These are phyloP conservation scores for Oscheius sp. DNA, from an alignment of 2,888 invertebrate species.

Conservation along the genomic window DNA sequence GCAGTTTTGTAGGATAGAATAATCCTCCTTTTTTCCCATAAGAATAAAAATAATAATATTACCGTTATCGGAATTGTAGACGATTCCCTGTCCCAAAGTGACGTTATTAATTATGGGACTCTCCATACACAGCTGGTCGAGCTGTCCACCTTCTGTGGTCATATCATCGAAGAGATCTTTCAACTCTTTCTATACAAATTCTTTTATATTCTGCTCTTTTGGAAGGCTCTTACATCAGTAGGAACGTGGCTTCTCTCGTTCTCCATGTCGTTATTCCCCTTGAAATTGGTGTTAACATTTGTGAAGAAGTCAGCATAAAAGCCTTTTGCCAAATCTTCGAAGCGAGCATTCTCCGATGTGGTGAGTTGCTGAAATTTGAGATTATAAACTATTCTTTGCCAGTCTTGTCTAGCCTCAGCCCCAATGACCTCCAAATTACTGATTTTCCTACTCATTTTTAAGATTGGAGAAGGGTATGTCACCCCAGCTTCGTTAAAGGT, in stretches of 20 bases:
- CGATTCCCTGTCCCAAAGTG: slow-evolving; percentile 38
- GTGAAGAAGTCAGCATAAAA: slow-evolving; percentile 62
- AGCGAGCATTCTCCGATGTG: slow-evolving; percentile 52
- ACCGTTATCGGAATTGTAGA: slow-evolving; percentile 42
- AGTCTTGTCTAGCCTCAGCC: too few species aligned
- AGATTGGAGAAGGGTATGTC: neutral
- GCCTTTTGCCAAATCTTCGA: slow-evolving; percentile 59
- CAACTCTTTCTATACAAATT: slow-evolving; percentile 51
- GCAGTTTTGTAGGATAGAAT: neutral
- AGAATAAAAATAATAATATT: too few species aligned
- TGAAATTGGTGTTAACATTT: slow-evolving; percentile 1
- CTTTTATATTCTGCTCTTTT: too few species aligned
- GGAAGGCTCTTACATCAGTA: slow-evolving; percentile 41
- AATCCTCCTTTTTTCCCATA: neutral
- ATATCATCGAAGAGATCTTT: slow-evolving; percentile 52
- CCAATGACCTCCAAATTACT: neutral
- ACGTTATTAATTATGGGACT: slow-evolving; percentile 44
- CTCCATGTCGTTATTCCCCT: neutral
- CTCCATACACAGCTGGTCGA: slow-evolving; percentile 36
- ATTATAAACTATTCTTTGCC: neutral
- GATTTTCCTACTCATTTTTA: neutral
- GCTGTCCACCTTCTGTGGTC: slow-evolving; percentile 42
- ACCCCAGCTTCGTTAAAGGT: slow-evolving; percentile 12
- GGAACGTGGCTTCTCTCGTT: slow-evolving; percentile 22
- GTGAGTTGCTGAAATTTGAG: slow-evolving; percentile 56